Evolutionary conservation across 2,113 vertebrate genomes (phyloP), one percentile per base, ranked within the genome.

Genomic region (Hippocampus barbouri): DNA sequence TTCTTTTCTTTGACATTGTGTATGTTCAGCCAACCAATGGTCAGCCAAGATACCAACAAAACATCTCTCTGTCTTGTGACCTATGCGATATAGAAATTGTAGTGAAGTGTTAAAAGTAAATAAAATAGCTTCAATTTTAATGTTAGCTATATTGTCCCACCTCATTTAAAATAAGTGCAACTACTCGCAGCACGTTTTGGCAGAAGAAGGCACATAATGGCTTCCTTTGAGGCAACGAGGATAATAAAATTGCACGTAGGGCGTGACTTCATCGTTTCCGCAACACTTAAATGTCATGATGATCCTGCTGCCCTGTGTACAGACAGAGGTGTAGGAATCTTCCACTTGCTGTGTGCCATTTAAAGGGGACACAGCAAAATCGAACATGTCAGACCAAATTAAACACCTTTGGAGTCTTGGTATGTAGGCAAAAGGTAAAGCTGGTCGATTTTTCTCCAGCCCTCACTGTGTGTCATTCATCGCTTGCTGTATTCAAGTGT

Each of bases 351-450:
- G 51, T 7, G 2, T 6, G 34, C 12, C 41, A 53, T 54, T 47
- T 9, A 43, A 20, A 0, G 59, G 41, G 47, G 16, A 15, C 27
- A 7, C 5, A 41, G 25, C 40, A 23, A 20, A 63, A 41, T 18
- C 41, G 5, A 38, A 38, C 34, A 38, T 38, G 34, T 38, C 34
- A 34, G 30, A 5, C 30, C 15, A 64, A 4, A 38, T 11, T 21
- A 23, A 41, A 63, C 18, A 63, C 4, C 20, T 9, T 4, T 18
- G 25, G 14, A 2, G 27, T 75, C 2, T 18, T 20, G 15, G 57
- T 59, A 78, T 85, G 30, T 83, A 38, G 81, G 85, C 61, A 68
- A 83, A 86, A 89, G 80, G 79, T 77, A 72, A 85, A 73, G 70
- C 40, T 54, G 66, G 73, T 77, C 60, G 16, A 73, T 65, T 12